Base-by-base conservation (phyloP, 2,888 invertebrate species). In the Ochropleura plecta region DNA sequence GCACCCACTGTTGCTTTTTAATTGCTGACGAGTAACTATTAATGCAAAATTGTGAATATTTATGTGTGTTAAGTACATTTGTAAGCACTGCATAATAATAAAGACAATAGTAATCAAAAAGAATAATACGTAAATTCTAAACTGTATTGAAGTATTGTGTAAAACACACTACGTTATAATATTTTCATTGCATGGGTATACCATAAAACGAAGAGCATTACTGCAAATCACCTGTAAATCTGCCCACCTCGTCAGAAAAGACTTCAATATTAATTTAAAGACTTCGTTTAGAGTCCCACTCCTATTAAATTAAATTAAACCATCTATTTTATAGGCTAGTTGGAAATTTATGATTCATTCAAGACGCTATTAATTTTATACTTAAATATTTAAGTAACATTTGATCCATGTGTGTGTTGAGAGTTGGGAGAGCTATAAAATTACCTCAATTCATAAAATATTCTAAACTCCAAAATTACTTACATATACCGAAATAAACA, bases 401-500 rank as follows among this genome's bases (percentile, higher is more conserved):
- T 44, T 8, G 20, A 57, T 18, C 12, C 60, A 40, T n/a, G 40
- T 68, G 42, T 67, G 44, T 42, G 10, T 46, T 49, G 10, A 44
- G 42, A 70, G 55, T 62, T 49, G 7, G 40, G 53, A 70, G 55
- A 69, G 20, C 20, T 66, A 73, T 66, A 76, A 79, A 79, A 78
- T 60, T 74, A 73, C 73, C 42, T 53, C 68, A 8, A 80, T 73
- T 74, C 66, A 77, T 65, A 81, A 82, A 84, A 85, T 85, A 79
- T 81, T 71, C 70, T 78, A 70, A 78, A 82, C 75, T 74, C 71
- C 78, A 86, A 89, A 90, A 88, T 83, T 84, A 91, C 92, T 92
- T 92, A 91, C 90, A 86, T 88, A 84, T 88, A 90, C 91, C 90
- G 92, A 93, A 93, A 93, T 89, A 88, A 89, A 90, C 88, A 90